Evolutionary conservation across 2,797 vertebrate genomes (phyloP), one percentile per base, ranked within the genome.

Genomic region (Saguinus oedipus): DNA sequence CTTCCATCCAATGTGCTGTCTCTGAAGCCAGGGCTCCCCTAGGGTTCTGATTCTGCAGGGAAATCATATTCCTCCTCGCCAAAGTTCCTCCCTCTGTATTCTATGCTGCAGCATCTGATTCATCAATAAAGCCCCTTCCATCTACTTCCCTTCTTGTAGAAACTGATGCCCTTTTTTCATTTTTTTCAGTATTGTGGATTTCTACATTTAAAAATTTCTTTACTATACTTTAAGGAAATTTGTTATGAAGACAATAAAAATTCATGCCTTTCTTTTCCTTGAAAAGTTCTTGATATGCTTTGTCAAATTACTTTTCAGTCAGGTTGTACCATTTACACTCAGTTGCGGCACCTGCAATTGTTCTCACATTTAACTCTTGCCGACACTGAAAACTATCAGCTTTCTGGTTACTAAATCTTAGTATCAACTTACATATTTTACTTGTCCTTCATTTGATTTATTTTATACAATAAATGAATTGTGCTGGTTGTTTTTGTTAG

Each of bases 381-480:
- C 20, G 46, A 61, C 27, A 59, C n/a, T 80, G 74, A 88, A 57
- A 88, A 50, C 36, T 48, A 70, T 46, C n/a, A 39, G 22, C 39
- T 80, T 96, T 36, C 39, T 4, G 75, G 83, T 74, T 64, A 61
- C 88, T 92, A 59, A 81, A 70, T 88, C 55, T 84, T 80, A 36
- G 36, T 81, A 80, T 86, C 42, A 61, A 86, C 36, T 61, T 86
- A 90, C 11, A 70, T 75, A 83, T 59, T 92, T 79, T 70, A 90
- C 61, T 80, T 88, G 3, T 74, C 24, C n/a, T 86, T 82, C 33
- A 86, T 26, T 33, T 92, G 88, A 89, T 61, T 87, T 94, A 94
- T 75, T 86, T 96, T 88, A 82, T 68, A 95, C 11, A 86, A 39
- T 48, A 78, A 88, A 82, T 19, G n/a, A 95, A 78, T 39, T 64